phyloP scores from a whole-genome alignment of 2,797 vertebrate genomes.

The Chromis chromis region DNA sequence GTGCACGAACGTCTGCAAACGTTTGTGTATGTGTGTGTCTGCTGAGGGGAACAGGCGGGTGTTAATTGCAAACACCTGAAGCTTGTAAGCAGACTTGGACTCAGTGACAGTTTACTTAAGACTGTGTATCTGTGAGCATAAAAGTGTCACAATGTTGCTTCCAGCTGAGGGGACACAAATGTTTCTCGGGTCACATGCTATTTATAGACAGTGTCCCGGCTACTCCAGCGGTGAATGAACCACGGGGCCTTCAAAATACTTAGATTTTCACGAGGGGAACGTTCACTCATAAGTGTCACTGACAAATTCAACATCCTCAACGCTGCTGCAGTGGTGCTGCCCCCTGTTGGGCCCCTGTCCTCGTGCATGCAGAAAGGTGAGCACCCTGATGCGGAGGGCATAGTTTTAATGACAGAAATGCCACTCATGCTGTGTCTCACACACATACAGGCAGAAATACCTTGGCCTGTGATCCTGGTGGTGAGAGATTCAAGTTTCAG shows the following conservation, averaged over 20 bases:
- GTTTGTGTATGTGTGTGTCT: slow-evolving; percentile 50
- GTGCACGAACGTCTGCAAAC: slow-evolving; percentile 36
- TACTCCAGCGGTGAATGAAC: not conserved
- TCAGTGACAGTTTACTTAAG: slow-evolving; percentile 51
- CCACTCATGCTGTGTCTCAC: slow-evolving; percentile 63
- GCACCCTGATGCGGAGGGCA: slow-evolving; percentile 60
- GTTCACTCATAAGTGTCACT: slow-evolving; percentile 18
- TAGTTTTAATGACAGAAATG: slow-evolving; percentile 65
- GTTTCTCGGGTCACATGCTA: not conserved
- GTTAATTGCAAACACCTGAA: slow-evolving; percentile 84
- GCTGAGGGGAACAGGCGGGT: slow-evolving; percentile 54
- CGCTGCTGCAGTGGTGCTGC: slow-evolving; percentile 67
- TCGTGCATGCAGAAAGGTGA: slow-evolving; percentile 57
- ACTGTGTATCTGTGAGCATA: slow-evolving; percentile 37
- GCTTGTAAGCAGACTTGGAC: slow-evolving; percentile 63
- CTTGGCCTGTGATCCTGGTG: slow-evolving; percentile 73
- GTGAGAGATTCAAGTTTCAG: slow-evolving; percentile 80
- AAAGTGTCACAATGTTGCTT: slow-evolving; percentile 48
- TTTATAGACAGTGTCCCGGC: not conserved
- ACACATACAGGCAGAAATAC: slow-evolving; percentile 74
- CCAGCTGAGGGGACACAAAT: not conserved
- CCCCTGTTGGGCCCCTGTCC: slow-evolving; percentile 73
- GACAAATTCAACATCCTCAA: slow-evolving; percentile 25
- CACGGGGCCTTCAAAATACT: not conserved
- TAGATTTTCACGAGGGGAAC: slow-evolving; percentile 1